Percentiles rank a stretch among this genome's conserved stretches.
Conservation (phyloP, 2,113 vertebrate genomes). For the Brevimyrus niger region DNA sequence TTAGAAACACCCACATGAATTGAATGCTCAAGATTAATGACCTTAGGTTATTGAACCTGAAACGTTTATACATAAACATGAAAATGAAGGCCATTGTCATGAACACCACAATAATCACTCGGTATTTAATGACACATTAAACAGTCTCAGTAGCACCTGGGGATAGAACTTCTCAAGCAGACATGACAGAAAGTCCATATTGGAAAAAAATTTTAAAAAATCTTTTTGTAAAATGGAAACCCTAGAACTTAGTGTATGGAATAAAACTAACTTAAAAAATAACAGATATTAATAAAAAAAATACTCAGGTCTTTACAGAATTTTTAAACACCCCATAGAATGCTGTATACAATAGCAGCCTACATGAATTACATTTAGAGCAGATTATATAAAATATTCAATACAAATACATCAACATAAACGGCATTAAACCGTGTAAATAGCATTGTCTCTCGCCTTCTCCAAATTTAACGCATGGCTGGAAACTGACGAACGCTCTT, state of each 20-base stretch:
- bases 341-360: not conserved
- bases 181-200: not conserved
- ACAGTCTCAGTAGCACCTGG: not conserved
- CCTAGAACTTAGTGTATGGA: not conserved
- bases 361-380: not conserved
- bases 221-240: not conserved
- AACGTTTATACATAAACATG: not conserved
- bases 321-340: not conserved
- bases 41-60: not conserved
- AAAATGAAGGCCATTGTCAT: not conserved
- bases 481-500: not conserved
- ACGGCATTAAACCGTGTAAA: not conserved
- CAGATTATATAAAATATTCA: not conserved
- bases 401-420: not conserved
- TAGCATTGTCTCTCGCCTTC: not conserved
- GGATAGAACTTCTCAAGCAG: not conserved
- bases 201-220: not conserved
- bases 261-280: not conserved
- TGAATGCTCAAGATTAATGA: not conserved
- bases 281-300: not conserved
- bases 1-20: not conserved
- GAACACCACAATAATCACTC: not conserved
- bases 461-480: not conserved
- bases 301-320: not conserved
- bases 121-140: not conserved